Conservation (phyloP, 2,888 invertebrate genomes). For the Agrypnus murinus region DNA sequence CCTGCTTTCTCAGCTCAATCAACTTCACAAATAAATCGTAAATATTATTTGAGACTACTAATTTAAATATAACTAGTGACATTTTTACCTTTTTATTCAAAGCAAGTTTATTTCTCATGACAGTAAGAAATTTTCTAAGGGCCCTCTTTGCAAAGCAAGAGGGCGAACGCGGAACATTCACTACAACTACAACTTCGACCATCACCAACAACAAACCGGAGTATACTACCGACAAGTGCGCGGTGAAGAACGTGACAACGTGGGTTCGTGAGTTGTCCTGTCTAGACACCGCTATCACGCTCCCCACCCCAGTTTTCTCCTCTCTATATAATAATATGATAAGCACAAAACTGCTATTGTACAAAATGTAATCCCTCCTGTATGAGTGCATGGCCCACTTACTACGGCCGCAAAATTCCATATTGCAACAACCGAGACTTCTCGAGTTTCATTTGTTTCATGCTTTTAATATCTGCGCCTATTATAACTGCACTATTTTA, state of each 20-base stretch:
- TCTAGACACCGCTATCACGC: constrained; percentile 61
- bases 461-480: background rate
- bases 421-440: constrained; percentile 28
- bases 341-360: constrained; percentile 57
- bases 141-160: constrained; percentile 63
- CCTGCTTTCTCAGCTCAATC: too few relatives aligned
- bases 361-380: constrained; percentile 60
- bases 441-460: too few relatives aligned
- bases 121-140: constrained; percentile 68
- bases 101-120: constrained; percentile 69
- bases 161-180: constrained; percentile 53
- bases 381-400: constrained; percentile 66
- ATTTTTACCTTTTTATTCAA: constrained; percentile 70
- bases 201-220: constrained; percentile 60
- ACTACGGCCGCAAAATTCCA: constrained; percentile 45
- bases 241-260: constrained; percentile 51
- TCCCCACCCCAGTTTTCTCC: constrained; percentile 55
- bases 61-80: background rate
- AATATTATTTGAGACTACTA: too few relatives aligned
- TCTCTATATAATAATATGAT: constrained; percentile 50
- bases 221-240: constrained; percentile 54
- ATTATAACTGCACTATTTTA: too few relatives aligned
- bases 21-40: too few relatives aligned
- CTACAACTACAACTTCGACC: constrained; percentile 57
- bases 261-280: constrained; percentile 60